Conservation (phyloP, 2,888 invertebrate genomes). For the Drosophila cognata region DNA sequence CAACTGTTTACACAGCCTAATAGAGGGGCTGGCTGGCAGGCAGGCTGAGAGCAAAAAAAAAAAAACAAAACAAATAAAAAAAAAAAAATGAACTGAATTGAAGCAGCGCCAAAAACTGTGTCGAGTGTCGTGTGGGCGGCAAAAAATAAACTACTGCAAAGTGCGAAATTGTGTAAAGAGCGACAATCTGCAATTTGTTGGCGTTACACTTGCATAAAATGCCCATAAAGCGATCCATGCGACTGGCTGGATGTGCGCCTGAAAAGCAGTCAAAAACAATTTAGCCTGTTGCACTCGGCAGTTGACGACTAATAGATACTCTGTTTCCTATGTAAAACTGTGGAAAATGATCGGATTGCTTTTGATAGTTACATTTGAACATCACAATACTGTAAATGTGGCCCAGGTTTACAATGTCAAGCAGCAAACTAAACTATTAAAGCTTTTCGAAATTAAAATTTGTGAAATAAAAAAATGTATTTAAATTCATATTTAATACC, state of each 20-base stretch:
- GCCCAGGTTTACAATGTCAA: not conserved
- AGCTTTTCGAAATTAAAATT: not conserved
- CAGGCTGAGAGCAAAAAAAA: conserved; percentile 2
- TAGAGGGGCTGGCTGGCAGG: not conserved
- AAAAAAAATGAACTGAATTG: conserved; percentile 25
- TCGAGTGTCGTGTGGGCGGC: conserved; percentile 72
- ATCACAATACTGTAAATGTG: not conserved
- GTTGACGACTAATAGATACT: not conserved
- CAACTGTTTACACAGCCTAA: conserved; percentile 54
- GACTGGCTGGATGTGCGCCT: not conserved
- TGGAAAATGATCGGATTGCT: not conserved
- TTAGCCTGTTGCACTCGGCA: not conserved
- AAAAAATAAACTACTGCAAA: conserved; percentile 44
- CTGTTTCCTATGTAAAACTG: not conserved
- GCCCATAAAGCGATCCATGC: conserved; percentile 8
- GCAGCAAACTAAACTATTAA: not conserved
- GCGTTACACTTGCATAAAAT: conserved; percentile 16
- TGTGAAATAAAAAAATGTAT: too few relatives aligned
- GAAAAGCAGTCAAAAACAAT: not conserved
- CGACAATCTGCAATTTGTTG: conserved; percentile 69
- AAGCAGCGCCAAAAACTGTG: conserved; percentile 60
- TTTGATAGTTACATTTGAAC: not conserved
- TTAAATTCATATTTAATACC: too few relatives aligned
- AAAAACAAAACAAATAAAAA: not conserved
- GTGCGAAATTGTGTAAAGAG: conserved; percentile 74